A percentile compares a stretch with the other conserved stretches of the same genome.
phyloP scores from a whole-genome alignment of 2,113 vertebrate species.

The Helogale parvula region DNA sequence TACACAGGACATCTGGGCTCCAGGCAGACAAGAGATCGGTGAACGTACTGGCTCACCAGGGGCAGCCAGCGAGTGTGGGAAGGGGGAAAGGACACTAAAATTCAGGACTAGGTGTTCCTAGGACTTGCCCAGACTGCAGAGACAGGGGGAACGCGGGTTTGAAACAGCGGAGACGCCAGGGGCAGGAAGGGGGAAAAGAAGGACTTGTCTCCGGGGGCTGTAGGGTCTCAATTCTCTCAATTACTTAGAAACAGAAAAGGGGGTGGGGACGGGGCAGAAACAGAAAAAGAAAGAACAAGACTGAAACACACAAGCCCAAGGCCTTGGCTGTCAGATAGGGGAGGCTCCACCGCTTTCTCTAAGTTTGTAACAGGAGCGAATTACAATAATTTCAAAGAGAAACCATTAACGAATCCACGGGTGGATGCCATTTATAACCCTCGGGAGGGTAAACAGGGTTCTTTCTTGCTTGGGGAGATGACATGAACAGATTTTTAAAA shows the following conservation, averaged over 20 bases:
- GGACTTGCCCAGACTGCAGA: background rate
- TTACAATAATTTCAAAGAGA: background rate
- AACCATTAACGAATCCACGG: background rate
- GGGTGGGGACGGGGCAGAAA: too few relatives aligned
- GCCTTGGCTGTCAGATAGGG: background rate
- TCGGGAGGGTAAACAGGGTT: background rate
- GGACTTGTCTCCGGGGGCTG: too few relatives aligned
- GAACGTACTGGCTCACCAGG: background rate
- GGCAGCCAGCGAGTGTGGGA: background rate
- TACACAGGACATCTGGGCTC: background rate
- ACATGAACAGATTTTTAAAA: background rate
- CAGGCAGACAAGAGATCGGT: background rate
- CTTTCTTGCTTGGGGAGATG: background rate
- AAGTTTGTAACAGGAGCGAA: background rate
- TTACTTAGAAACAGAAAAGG: background rate
- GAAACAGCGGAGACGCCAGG: background rate
- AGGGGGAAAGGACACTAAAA: background rate
- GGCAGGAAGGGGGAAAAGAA: background rate
- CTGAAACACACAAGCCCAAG: rapidly evolving
- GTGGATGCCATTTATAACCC: background rate
- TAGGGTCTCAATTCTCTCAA: background rate
- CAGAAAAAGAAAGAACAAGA: background rate
- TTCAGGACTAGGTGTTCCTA: rapidly evolving
- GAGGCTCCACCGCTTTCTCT: background rate
- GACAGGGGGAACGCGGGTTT: background rate